Evolutionary conservation across 2,888 invertebrate species (phyloP).

Genomic region (Cantharis flavilabris): DNA sequence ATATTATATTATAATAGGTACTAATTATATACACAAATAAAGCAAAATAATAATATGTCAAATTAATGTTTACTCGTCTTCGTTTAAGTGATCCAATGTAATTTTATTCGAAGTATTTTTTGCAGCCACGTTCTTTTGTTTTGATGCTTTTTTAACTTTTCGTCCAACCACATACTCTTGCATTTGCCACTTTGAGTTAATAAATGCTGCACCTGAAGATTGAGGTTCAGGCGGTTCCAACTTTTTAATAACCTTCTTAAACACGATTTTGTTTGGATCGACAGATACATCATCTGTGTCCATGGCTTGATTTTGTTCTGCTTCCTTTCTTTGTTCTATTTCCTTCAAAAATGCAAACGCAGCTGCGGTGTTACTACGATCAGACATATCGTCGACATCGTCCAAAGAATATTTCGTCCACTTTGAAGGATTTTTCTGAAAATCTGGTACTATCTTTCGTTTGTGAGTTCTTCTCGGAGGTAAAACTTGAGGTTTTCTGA

Average conservation of each 20-base stretch:
- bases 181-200: conserved; percentile 74
- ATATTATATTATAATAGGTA: not conserved
- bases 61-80: conserved; percentile 54
- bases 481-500: conserved; percentile 69
- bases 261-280: conserved; percentile 44
- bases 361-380: conserved; percentile 75
- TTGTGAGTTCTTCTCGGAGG: conserved; percentile 63
- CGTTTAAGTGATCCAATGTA: conserved; percentile 62
- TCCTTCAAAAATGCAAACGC: conserved; percentile 77
- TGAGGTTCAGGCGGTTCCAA: conserved; percentile 34
- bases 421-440: conserved; percentile 76
- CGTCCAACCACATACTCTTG: conserved; percentile 83
- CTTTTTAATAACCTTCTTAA: conserved; percentile 41
- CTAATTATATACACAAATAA: not conserved
- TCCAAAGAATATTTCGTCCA: conserved; percentile 81
- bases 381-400: conserved; percentile 82
- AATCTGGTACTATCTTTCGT: conserved; percentile 56
- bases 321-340: conserved; percentile 62
- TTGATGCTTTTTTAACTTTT: conserved; percentile 60
- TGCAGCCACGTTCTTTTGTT: conserved; percentile 38
- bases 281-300: conserved; percentile 26
- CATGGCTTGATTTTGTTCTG: conserved; percentile 35
- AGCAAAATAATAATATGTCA: not conserved
- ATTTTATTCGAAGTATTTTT: conserved; percentile 50
- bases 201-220: conserved; percentile 56